phyloP scores from a whole-genome alignment of 2,888 invertebrate genomes.

The Noctua janthina region DNA sequence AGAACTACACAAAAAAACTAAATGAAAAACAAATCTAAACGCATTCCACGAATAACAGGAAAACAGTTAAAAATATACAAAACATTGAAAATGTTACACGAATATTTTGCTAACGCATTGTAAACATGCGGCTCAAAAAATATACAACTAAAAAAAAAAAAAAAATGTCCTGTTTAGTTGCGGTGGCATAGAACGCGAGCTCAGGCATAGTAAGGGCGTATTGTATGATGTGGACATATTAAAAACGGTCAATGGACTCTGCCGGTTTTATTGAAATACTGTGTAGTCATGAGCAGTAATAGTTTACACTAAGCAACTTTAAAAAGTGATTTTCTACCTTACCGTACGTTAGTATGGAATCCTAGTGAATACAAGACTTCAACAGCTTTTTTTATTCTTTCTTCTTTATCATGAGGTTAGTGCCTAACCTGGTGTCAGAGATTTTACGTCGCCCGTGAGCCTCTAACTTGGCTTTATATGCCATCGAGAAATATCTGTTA shows the following conservation, averaged over 20 bases:
- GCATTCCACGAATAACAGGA: conserved; percentile 9
- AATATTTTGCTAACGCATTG: conserved; percentile 45
- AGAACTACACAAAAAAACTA: conserved; percentile 13
- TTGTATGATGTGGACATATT: conserved; percentile 29
- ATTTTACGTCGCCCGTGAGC: no score
- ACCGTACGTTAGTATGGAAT: neutral
- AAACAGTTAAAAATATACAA: conserved; percentile 44
- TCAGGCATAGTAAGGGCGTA: neutral
- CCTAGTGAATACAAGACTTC: neutral
- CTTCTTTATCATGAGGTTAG: no score
- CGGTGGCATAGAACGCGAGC: neutral
- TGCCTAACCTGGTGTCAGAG: no score
- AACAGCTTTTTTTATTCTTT: neutral
- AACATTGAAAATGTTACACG: conserved; percentile 40
- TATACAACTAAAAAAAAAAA: conserved; percentile 39
- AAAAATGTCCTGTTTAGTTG: conserved; percentile 34
- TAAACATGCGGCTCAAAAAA: conserved; percentile 43
- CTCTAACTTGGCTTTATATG: no score
- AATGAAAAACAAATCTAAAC: conserved; percentile 12
- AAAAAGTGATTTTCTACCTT: neutral
- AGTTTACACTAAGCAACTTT: neutral
- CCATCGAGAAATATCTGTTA: no score
- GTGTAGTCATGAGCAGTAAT: neutral
- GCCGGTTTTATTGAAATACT: conserved; percentile 18
- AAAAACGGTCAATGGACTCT: conserved; percentile 28